These are phyloP conservation scores for Steinernema feltiae DNA, from an alignment of 1,140 invertebrate genomes.

Conservation along the genomic window DNA sequence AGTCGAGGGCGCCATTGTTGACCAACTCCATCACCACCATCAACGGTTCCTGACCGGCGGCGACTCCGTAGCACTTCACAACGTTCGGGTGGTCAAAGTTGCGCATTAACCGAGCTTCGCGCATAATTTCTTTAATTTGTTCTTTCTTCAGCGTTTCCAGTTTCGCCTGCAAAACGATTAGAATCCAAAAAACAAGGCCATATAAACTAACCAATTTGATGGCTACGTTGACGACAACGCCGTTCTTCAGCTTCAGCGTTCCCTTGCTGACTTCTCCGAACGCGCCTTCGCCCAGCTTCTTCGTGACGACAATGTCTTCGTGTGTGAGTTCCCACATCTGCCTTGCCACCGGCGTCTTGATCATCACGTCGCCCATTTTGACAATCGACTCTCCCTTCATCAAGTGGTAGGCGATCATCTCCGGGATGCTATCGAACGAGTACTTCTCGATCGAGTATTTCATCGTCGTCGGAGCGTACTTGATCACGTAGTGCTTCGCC, in stretches of 20 bases:
- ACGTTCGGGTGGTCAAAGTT: neutral
- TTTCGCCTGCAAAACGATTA: neutral
- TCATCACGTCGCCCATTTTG: neutral
- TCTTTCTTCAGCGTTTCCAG: neutral
- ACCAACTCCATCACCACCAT: neutral
- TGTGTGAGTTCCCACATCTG: neutral
- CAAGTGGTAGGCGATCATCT: neutral
- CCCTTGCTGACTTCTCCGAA: slow-evolving; percentile 13
- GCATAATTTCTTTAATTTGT: neutral
- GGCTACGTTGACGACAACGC: neutral
- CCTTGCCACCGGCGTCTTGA: neutral
- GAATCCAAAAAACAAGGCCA: neutral
- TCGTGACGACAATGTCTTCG: neutral
- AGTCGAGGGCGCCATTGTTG: slow-evolving; percentile 10
- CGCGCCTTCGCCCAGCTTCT: slow-evolving; percentile 9
- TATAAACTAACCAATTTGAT: neutral
- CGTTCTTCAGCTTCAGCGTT: neutral
- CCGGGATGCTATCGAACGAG: neutral
- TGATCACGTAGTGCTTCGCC: neutral
- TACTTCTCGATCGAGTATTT: slow-evolving; percentile 2
- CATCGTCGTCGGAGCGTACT: neutral
- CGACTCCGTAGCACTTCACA: neutral
- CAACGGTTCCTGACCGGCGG: neutral
- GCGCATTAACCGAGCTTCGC: slow-evolving; percentile 1
- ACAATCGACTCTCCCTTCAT: neutral